Evolutionary conservation across 2,113 vertebrate genomes (phyloP).

Genomic region (Oryzias melastigma): DNA sequence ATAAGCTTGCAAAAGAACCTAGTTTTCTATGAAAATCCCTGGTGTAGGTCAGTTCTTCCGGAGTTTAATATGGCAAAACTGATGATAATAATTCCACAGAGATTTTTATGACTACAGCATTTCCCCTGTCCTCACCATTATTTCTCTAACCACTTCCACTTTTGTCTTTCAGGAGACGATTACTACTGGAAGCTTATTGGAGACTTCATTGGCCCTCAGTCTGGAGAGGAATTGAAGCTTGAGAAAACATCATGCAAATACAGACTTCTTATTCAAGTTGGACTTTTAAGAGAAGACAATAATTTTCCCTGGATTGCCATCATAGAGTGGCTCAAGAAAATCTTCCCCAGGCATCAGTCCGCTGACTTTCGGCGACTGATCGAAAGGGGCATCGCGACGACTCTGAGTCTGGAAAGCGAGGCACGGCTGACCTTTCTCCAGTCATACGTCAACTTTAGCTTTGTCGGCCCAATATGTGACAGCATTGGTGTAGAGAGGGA

Average conservation of each 20-base stretch:
- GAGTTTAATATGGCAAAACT: neutral
- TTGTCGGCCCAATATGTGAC: conserved; percentile 79
- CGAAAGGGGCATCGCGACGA: conserved; percentile 68
- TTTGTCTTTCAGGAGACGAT: conserved; percentile 70
- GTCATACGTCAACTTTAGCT: conserved; percentile 74
- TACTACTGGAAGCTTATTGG: conserved; percentile 72
- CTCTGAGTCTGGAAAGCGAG: conserved; percentile 62
- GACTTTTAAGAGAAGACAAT: conserved; percentile 75
- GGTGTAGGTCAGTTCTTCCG: neutral
- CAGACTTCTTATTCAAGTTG: conserved; percentile 75
- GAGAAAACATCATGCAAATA: conserved; percentile 63
- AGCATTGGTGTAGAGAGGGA: conserved; percentile 73
- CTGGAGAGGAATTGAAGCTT: conserved; percentile 65
- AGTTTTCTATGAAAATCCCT: too few relatives aligned
- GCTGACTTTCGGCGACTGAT: conserved; percentile 75
- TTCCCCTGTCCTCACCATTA: neutral
- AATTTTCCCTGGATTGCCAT: conserved; percentile 68
- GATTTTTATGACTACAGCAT: neutral
- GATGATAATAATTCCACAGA: too few relatives aligned
- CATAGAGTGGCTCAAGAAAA: conserved; percentile 72
- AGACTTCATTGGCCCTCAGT: conserved; percentile 74
- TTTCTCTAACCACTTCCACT: conserved; percentile 4
- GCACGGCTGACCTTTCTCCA: conserved; percentile 67
- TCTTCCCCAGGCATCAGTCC: conserved; percentile 64
- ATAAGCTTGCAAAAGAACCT: too few relatives aligned